A percentile compares a stretch with the other conserved stretches of the same genome.
Evolutionary conservation across 1,140 invertebrate species (phyloP).

Genomic region (Drosophila yakuba): DNA sequence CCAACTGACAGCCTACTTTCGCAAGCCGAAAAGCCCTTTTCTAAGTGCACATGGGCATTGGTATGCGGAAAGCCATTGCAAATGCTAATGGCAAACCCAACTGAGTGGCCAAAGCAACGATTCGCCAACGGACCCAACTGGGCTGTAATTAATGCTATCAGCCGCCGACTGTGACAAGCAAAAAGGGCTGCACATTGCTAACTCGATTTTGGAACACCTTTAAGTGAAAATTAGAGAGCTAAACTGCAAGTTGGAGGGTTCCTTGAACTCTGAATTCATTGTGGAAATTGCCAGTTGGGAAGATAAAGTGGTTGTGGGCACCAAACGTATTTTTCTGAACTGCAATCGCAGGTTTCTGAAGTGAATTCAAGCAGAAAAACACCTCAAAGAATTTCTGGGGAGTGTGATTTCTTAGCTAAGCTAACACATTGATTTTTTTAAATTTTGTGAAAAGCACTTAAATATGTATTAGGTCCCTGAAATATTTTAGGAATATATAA

Average conservation of each 20-base stretch:
- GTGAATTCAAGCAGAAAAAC: too few species aligned
- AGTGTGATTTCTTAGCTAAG: too few species aligned
- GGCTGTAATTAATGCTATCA: conserved; percentile 73
- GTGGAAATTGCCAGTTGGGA: conserved; percentile 9
- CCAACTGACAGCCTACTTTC: conserved; percentile 58
- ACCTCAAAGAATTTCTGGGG: too few species aligned
- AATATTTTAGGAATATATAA: too few species aligned
- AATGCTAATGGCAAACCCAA: conserved; percentile 55
- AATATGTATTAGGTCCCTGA: too few species aligned
- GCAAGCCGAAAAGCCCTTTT: conserved; percentile 34
- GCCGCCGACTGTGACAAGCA: conserved; percentile 52
- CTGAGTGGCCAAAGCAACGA: conserved; percentile 14
- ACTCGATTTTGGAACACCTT: conserved; percentile 24
- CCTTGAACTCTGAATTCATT: conserved; percentile 13
- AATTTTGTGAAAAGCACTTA: too few species aligned
- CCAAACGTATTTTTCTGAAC: not conserved
- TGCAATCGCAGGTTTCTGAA: not conserved
- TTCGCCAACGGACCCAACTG: conserved; percentile 17
- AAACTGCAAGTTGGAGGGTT: conserved; percentile 3
- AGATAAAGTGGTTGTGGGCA: conserved; percentile 1
- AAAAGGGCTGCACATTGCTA: conserved; percentile 14
- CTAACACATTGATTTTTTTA: too few species aligned
- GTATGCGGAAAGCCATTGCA: conserved; percentile 20
- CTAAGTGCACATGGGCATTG: conserved; percentile 39
- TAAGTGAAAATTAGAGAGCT: conserved; percentile 23